phyloP scores from a whole-genome alignment of 53 echinoderm and acorn worm genomes.

The Echinarachnius parma region DNA sequence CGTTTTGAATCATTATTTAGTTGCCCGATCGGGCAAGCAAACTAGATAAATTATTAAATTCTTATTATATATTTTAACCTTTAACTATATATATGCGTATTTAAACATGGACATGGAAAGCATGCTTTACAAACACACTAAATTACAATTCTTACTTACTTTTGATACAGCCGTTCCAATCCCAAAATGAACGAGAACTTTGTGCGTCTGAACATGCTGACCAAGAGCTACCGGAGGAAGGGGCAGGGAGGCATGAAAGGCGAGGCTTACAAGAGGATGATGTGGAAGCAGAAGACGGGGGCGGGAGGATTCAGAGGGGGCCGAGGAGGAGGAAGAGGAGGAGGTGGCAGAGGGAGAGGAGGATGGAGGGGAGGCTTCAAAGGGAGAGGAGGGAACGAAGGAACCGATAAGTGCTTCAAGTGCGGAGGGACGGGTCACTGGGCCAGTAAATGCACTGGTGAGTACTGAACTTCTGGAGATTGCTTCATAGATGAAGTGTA shows the following conservation, averaged over 20 bases:
- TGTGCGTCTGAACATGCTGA: slow-evolving; percentile 89
- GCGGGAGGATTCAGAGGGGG: neutral
- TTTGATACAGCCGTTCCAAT: slow-evolving; percentile 22
- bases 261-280: slow-evolving; percentile 79
- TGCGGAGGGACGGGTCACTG: slow-evolving; percentile 95
- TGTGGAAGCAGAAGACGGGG: slow-evolving; percentile 85
- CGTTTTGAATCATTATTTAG: too few species aligned
- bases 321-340: slow-evolving; percentile 45
- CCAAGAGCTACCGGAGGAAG: slow-evolving; percentile 70
- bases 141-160: too few species aligned
- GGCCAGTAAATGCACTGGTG: slow-evolving; percentile 70
- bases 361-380: slow-evolving; percentile 44
- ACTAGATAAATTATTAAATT: too few species aligned
- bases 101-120: too few species aligned
- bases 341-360: slow-evolving; percentile 38
- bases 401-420: slow-evolving; percentile 88
- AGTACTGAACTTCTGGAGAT: too few species aligned
- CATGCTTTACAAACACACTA: too few species aligned
- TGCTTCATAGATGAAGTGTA: too few species aligned
- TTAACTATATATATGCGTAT: too few species aligned
- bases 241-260: slow-evolving; percentile 69
- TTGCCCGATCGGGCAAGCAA: too few species aligned
- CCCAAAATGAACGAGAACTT: slow-evolving; percentile 88
- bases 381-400: slow-evolving; percentile 36
- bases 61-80: too few species aligned